A percentile compares a stretch with the other conserved stretches of the same genome.
Evolutionary conservation across 2,888 invertebrate genomes (phyloP).

Genomic region (Hydrotaea diabolus): DNA sequence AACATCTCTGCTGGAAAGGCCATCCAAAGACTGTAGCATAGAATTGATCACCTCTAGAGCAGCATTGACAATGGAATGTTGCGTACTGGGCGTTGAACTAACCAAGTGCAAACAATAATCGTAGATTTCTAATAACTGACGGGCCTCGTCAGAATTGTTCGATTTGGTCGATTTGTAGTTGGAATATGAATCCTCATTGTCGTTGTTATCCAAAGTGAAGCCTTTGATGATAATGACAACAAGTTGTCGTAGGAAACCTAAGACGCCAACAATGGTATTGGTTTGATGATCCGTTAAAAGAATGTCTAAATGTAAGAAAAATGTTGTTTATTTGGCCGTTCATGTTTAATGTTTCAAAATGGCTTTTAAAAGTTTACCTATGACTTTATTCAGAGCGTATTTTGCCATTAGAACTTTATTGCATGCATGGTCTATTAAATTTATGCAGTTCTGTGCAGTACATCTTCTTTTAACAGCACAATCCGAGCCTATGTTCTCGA

Average conservation of each 20-base stretch:
- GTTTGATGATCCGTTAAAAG: constrained; percentile 79
- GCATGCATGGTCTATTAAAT: constrained; percentile 89
- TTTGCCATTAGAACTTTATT: constrained; percentile 84
- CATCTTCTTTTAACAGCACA: constrained; percentile 91
- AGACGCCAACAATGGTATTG: constrained; percentile 84
- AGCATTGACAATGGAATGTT: constrained; percentile 94
- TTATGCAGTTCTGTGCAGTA: constrained; percentile 89
- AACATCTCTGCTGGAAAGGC: constrained; percentile 62
- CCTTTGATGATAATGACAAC: constrained; percentile 82
- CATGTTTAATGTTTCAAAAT: no score
- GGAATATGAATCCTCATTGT: constrained; percentile 68
- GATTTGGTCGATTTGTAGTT: constrained; percentile 51
- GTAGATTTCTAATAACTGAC: constrained; percentile 85
- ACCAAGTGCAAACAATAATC: constrained; percentile 88
- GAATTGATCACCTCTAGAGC: constrained; percentile 86
- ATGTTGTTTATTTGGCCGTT: background rate
- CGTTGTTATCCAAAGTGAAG: constrained; percentile 71
- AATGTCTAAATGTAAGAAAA: constrained; percentile 73
- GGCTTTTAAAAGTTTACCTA: constrained; percentile 76
- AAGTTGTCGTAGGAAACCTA: constrained; percentile 85
- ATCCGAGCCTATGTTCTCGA: constrained; percentile 80
- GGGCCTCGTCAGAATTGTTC: constrained; percentile 70
- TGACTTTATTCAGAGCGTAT: constrained; percentile 78
- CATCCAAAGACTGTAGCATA: constrained; percentile 77
- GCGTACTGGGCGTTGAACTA: constrained; percentile 85